Evolutionary conservation across 2,888 invertebrate genomes (phyloP), one percentile per base, ranked within the genome.

Genomic region (Nomada fabriciana): DNA sequence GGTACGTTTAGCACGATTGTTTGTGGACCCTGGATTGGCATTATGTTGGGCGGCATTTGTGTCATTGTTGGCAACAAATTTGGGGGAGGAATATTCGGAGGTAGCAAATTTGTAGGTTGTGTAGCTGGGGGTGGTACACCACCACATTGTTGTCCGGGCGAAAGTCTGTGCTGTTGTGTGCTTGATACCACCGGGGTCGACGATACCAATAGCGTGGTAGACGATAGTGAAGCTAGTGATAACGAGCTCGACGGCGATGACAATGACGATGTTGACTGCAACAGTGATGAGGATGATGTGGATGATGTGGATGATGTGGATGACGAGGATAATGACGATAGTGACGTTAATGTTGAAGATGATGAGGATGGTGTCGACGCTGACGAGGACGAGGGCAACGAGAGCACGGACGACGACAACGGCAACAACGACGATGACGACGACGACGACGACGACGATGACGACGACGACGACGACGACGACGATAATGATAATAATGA

Each of bases 51-150:
- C 9, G 93, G 92, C 89, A 93, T 92, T 77, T 91, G 92, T 0
- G 91, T 89, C 90, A 93, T 92, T 1, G 91, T 89, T 43, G 92
- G 90, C 50, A 92, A 84, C 69, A 92, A 82, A 76, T 89, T 90
- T 0, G 91, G 91, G 2, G 91, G 91, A 23, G 90, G 90, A 18
- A 91, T 88, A 57, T 79, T 84, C 20, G 79, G 75, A 2, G 94
- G 93, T 61, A 94, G 89, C 2, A 94, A 91, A 82, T 94, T 96
- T 91, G 90, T 83, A 36, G 83, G 72, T 23, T 91, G 90, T 50
- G 89, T 70, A 61, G 88, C 80, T 29, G 82, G 80, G 10, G 88
- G 87, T 2, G 86, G 87, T 59, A 87, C 85, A 67, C 88, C 86
- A 52, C 80, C 85, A 68, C 89, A 87, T 50, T 88, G 89, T 15